Percentiles rank a stretch among this genome's conserved stretches.
Evolutionary conservation across 2,888 invertebrate species (phyloP).

Genomic region (Byasa hedistus): DNA sequence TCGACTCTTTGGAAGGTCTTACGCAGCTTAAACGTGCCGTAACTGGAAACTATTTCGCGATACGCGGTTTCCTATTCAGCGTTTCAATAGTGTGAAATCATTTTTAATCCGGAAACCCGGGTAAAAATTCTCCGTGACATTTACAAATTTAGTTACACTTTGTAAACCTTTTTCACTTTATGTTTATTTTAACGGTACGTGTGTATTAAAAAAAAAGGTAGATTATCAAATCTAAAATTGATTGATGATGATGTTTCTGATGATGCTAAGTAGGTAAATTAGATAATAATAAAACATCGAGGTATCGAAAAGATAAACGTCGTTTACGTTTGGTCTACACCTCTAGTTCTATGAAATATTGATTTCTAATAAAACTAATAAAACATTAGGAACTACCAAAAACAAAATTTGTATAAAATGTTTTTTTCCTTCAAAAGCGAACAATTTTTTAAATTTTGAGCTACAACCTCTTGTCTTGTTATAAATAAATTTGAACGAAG

Average conservation of each 20-base stretch:
- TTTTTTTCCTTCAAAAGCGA: not conserved
- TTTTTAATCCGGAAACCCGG: conserved; percentile 1
- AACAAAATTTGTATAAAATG: not conserved
- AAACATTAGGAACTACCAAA: too few relatives aligned
- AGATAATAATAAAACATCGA: too few relatives aligned
- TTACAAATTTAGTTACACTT: not conserved
- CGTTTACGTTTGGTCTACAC: too few relatives aligned
- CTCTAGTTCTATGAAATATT: too few relatives aligned
- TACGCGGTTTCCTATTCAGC: conserved; percentile 30
- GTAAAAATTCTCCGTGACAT: conserved; percentile 22
- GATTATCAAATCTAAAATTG: too few relatives aligned
- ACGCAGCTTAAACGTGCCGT: conserved; percentile 56
- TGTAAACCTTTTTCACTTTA: not conserved
- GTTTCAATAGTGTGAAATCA: conserved; percentile 12
- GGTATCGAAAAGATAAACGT: too few relatives aligned
- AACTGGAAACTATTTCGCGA: conserved; percentile 41
- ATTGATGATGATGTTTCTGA: too few relatives aligned
- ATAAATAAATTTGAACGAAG: conserved; percentile 9
- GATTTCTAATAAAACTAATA: too few relatives aligned
- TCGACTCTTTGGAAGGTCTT: conserved; percentile 56
- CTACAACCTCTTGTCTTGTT: not conserved
- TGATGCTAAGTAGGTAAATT: too few relatives aligned
- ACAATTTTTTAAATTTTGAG: not conserved
- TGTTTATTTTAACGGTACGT: not conserved
- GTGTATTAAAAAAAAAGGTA: not conserved